Percentiles rank a stretch among this genome's conserved stretches.
Evolutionary conservation across 2,888 invertebrate genomes (phyloP).

Genomic region (Chloromyia formosa): DNA sequence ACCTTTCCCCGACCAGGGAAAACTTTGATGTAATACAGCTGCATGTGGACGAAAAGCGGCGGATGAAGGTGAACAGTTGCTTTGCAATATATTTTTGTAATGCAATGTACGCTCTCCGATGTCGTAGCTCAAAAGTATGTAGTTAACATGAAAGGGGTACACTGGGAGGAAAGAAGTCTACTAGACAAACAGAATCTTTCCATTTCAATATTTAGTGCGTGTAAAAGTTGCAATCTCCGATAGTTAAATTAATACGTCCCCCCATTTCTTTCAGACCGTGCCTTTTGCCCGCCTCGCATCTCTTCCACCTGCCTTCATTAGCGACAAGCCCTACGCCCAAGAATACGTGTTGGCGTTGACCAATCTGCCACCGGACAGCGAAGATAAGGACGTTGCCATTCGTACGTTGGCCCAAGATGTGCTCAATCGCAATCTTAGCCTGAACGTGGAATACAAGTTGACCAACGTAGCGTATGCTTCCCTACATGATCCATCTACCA

Average conservation of each 20-base stretch:
- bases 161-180: not conserved
- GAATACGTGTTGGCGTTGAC: slow-evolving; percentile 89
- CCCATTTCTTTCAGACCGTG: slow-evolving; percentile 64
- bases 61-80: slow-evolving; percentile 37
- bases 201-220: not conserved
- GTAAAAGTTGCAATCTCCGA: not conserved
- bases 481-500: slow-evolving; percentile 60
- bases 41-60: slow-evolving; percentile 23
- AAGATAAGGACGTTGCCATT: slow-evolving; percentile 80
- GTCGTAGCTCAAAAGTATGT: slow-evolving; percentile 7
- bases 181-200: slow-evolving; percentile 9
- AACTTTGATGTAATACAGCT: slow-evolving; percentile 21
- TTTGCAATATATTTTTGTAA: slow-evolving; percentile 59
- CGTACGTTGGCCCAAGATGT: slow-evolving; percentile 71
- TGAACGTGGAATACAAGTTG: slow-evolving; percentile 83
- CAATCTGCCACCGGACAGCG: slow-evolving; percentile 85
- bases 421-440: slow-evolving; percentile 77
- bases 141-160: slow-evolving; percentile 22
- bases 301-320: slow-evolving; percentile 79
- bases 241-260: slow-evolving; percentile 15
- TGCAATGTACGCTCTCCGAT: slow-evolving; percentile 45
- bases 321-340: slow-evolving; percentile 82
- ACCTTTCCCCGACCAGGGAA: slow-evolving; percentile 11
- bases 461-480: slow-evolving; percentile 59
- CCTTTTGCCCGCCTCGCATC: slow-evolving; percentile 78